Base-by-base conservation (phyloP, 2,888 invertebrate species). In the Caenorhabditis zanzibari region DNA sequence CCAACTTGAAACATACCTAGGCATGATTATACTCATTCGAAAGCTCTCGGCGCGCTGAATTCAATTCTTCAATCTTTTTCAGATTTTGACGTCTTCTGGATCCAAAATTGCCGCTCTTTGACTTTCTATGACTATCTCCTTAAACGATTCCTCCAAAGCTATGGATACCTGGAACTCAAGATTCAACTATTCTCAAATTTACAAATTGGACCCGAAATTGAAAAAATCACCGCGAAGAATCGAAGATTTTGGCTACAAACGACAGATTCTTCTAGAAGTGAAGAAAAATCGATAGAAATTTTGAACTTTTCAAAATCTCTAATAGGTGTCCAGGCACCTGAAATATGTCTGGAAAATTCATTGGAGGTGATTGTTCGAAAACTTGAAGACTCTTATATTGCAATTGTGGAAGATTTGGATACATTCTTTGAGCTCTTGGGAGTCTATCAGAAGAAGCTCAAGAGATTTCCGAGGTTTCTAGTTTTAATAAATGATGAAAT, bases 111-210 rank as follows among this genome's bases (percentile, higher is more conserved):
- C 5, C 3, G 16, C 12, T 41, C n/a, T 6, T 9, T 63, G 38
- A 80, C 64, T n/a, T 66, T 80, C 19, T 80, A 80, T n/a, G 79
- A 80, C 16, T 35, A 58, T 7, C 47, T 72, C 0, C 38, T 80
- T 3, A 35, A 52, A 19, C 16, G 72, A 73, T 80, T 52, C 35
- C 14, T 73, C 0, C 35, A 66, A n/a, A 73, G 72, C 19, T 80
- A 68, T 28, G 80, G 80, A 3, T 73, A 66, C 24, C 28, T 19
- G 52, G 38, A 66, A 58, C 44, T 66, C 14, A 10, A 26, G 19
- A 24, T 22, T 10, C 19, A 41, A 71, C 3, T 71, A 10, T 26
- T 14, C 47, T n/a, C 32, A 47, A 61, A 59, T 19, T 16, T 71
- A 6, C 22, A 41, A 26, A 71, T 71, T 32, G 71, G 71, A 38